Percentiles rank a stretch among this genome's conserved stretches.
phyloP scores from a whole-genome alignment of 1,140 invertebrate species.

The Drosophila miranda region DNA sequence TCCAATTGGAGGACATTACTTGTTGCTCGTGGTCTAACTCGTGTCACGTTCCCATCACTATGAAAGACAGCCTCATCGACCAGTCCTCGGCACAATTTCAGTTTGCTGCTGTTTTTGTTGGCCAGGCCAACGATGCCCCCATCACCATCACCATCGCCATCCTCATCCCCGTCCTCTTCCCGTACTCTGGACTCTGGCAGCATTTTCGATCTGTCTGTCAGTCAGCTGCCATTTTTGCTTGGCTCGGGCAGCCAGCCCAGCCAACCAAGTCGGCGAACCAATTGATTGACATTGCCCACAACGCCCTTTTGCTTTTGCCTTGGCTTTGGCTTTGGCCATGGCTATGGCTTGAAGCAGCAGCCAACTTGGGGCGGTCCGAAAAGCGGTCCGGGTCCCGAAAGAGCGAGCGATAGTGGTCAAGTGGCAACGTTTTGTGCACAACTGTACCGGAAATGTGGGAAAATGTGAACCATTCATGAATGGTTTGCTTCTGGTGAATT shows the following conservation, averaged over 20 bases:
- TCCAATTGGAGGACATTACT: neutral
- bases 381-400: too few relatives aligned
- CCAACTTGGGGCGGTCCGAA: conserved; percentile 36
- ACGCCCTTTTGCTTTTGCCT: conserved; percentile 61
- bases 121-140: conserved; percentile 7
- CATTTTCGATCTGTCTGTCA: conserved; percentile 80
- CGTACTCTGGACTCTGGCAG: conserved; percentile 41
- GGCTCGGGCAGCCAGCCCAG: conserved; percentile 40
- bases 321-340: conserved; percentile 5
- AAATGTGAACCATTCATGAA: conserved; percentile 63
- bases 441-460: conserved; percentile 78
- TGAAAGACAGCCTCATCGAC: conserved; percentile 22
- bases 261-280: conserved; percentile 61
- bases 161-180: conserved; percentile 2
- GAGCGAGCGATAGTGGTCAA: too few relatives aligned
- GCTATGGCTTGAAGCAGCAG: neutral
- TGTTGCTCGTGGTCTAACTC: neutral
- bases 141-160: too few relatives aligned
- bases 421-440: conserved; percentile 38
- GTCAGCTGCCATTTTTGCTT: conserved; percentile 77
- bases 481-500: conserved; percentile 64
- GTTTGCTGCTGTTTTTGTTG: conserved; percentile 48
- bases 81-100: conserved; percentile 67
- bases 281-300: conserved; percentile 79
- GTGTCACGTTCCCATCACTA: conserved; percentile 46